Evolutionary conservation across 2,113 vertebrate genomes (phyloP), one percentile per base, ranked within the genome.

Genomic region (Strigops habroptila): DNA sequence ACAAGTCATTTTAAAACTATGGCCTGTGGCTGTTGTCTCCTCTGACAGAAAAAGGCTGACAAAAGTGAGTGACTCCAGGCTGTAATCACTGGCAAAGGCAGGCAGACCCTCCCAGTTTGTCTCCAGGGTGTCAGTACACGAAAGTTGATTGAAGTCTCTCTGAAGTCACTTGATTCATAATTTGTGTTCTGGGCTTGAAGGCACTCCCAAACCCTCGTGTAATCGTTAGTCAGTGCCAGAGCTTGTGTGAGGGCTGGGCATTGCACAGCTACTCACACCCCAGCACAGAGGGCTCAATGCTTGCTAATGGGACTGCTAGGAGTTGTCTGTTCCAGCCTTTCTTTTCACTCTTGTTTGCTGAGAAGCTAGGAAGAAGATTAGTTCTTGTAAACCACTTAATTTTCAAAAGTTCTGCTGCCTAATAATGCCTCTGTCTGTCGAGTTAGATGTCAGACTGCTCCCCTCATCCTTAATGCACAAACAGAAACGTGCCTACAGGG

Each of bases 231-330:
- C 60, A 92, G 8, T 16, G n/a, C 28, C 69, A 93, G 46, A 70
- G 17, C 27, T 24, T 52, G 44, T 76, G 64, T 0, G 0, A 80
- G 39, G 53, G 76, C 22, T 2, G 7, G 17, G 24, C 17, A 18
- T 13, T 1, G 1, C 60, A 41, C 24, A 55, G 43, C 44, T 41
- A 9, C 68, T 84, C 8, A 2, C 0, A 0, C 18, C 44, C 37
- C 4, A 1, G 55, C 78, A 63, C n/a, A 53, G 65, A 87, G 22
- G 19, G 18, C 8, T 23, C 1, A 1, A n/a, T 52, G 25, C 28
- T 80, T 44, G 21, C n/a, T 80, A 3, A 4, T 2, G 18, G 14
- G 30, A 59, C 24, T 1, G 2, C 19, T 33, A 78, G 8, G 30
- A 92, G 10, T 1, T 35, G 9, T 22, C 74, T 78, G 35, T 67